A percentile compares a stretch with the other conserved stretches of the same genome.
phyloP scores from a whole-genome alignment of 2,888 invertebrate genomes.

The Cartodere bifasciata region DNA sequence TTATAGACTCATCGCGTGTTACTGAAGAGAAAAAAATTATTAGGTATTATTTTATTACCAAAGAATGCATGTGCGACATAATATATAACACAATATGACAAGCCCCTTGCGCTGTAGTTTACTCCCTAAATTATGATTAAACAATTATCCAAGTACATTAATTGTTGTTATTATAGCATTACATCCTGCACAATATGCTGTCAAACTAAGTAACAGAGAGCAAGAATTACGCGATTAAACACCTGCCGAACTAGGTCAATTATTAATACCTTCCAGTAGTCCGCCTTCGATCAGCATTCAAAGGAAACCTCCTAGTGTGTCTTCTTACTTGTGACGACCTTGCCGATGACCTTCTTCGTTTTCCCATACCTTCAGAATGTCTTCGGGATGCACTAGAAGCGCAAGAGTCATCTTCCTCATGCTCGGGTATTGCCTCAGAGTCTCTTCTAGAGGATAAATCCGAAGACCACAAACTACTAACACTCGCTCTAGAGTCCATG shows the following conservation, averaged over 20 bases:
- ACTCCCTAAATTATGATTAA: no score
- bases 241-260: no score
- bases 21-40: no score
- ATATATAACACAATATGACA: no score
- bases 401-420: constrained; percentile 31
- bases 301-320: constrained; percentile 41
- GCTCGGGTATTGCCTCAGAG: constrained; percentile 35
- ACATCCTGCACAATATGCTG: no score
- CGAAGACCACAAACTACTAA: constrained; percentile 34
- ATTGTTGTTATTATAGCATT: no score
- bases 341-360: constrained; percentile 27
- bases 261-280: constrained; percentile 47
- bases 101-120: no score
- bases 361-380: constrained; percentile 27
- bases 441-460: constrained; percentile 30
- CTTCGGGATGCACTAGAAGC: constrained; percentile 30
- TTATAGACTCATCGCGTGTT: no score
- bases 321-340: constrained; percentile 32
- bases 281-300: constrained; percentile 42
- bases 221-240: background rate
- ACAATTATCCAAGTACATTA: no score
- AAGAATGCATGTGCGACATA: no score
- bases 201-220: no score
- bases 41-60: no score
- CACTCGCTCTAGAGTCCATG: constrained; percentile 34